Percentiles rank a stretch among this genome's conserved stretches.
These are phyloP conservation scores for Sisyra nigra DNA, from an alignment of 2,888 invertebrate species.

Conservation along the genomic window DNA sequence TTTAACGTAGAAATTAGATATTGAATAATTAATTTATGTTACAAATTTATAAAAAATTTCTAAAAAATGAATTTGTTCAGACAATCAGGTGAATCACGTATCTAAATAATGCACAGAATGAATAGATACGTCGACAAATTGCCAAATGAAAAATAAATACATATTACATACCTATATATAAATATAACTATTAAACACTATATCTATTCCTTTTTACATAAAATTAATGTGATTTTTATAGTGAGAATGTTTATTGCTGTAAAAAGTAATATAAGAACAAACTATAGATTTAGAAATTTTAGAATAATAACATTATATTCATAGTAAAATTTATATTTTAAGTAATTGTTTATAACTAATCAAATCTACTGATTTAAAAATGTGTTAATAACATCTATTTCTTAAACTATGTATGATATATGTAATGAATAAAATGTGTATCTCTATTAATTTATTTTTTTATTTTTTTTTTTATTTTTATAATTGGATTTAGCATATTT, in stretches of 20 bases:
- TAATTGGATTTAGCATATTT: too few relatives aligned
- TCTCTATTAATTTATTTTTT: too few relatives aligned
- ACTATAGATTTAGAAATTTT: too few relatives aligned
- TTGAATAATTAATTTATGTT: background rate
- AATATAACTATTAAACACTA: background rate
- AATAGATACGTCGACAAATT: conserved; percentile 3
- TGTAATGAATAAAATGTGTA: too few relatives aligned
- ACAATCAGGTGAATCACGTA: conserved; percentile 6
- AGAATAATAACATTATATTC: too few relatives aligned
- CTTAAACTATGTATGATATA: too few relatives aligned
- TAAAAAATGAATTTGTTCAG: conserved; percentile 5
- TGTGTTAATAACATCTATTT: too few relatives aligned
- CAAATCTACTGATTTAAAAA: too few relatives aligned
- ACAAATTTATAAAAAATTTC: background rate
- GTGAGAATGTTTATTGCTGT: background rate
- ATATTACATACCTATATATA: background rate
- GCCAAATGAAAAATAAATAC: conserved; percentile 1
- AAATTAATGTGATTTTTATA: conserved; percentile 2
- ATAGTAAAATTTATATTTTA: too few relatives aligned
- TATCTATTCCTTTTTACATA: background rate
- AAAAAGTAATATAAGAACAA: too few relatives aligned
- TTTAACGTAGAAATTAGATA: background rate
- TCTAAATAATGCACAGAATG: conserved; percentile 1
- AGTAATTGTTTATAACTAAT: too few relatives aligned
- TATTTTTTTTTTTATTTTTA: too few relatives aligned